These are phyloP conservation scores for Nyctereutes procyonoides DNA, from an alignment of 2,113 vertebrate species.

Conservation along the genomic window DNA sequence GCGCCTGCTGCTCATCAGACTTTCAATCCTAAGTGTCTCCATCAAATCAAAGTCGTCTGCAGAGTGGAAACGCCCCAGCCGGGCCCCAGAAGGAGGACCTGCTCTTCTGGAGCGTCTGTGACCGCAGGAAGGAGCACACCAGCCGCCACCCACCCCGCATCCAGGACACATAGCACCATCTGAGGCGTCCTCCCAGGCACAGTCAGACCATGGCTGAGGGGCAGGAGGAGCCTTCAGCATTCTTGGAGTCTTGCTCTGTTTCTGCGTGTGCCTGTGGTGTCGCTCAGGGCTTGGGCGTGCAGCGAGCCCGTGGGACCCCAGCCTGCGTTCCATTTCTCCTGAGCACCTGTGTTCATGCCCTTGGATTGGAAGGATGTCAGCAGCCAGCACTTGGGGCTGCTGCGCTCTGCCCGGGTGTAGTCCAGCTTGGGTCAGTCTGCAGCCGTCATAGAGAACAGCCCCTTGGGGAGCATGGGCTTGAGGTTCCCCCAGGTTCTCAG, in stretches of 20 bases:
- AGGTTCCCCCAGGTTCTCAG: background rate
- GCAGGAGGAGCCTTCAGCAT: background rate
- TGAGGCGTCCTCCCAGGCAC: background rate
- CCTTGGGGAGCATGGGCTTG: too few species aligned
- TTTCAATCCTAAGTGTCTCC: background rate
- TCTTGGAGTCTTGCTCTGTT: background rate
- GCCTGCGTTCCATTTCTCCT: background rate
- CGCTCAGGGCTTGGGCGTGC: background rate
- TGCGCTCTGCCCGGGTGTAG: too few species aligned
- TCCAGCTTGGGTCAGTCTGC: background rate
- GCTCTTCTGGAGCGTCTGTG: background rate
- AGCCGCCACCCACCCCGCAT: background rate
- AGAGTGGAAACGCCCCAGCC: background rate
- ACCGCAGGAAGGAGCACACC: background rate
- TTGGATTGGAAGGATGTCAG: background rate
- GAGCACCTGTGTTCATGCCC: background rate
- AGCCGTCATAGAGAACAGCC: background rate
- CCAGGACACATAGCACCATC: fast-evolving
- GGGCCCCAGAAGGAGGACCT: background rate
- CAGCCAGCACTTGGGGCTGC: too few species aligned
- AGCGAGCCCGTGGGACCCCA: background rate
- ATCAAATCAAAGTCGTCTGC: background rate
- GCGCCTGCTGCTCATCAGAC: background rate
- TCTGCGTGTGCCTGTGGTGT: background rate
- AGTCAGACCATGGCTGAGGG: background rate